Evolutionary conservation across 2,797 vertebrate species (phyloP), one percentile per base, ranked within the genome.

Genomic region (Enteromius treurensis): DNA sequence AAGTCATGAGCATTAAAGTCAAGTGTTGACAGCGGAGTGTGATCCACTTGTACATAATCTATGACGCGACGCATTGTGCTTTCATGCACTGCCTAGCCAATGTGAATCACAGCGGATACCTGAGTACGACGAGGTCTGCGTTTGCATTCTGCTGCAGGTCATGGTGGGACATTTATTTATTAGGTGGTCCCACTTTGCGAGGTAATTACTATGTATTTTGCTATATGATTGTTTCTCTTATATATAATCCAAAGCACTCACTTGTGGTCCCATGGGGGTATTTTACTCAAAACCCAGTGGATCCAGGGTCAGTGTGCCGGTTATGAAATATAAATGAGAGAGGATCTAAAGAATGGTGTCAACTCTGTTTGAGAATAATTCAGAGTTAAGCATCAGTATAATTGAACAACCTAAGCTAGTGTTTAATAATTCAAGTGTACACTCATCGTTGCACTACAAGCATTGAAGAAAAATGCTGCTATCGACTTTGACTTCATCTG

Each of bases 1-100:
- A 60, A 84, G 81, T 81, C 83, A 87, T 81, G 82, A 87, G 82
- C 82, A 23, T 21, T 1, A 2, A 73, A 51, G 64, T 77, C 19
- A 77, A 29, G 58, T 37, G 49, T 37, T 83, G 74, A 45, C 62
- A 77, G 74, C 49, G 47, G 26, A 58, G 49, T 77, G 19, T 23
- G n/a, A 58, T 64, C 37, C 26, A 15, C 68, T 58, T 73, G 68
- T 71, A 11, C 29, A n/a, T 42, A 14, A 71, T 76, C n/a, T 32
- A 58, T 69, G 47, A 45, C 21, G 7, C 70, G 65, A 47, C 40
- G 53, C 21, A 62, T 62, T 71, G 51, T 11, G 15, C 21, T 74
- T 29, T 49, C 47, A 73, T 73, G 45, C 70, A n/a, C 11, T 75
- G 29, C 11, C 49, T 49, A 45, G 58, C 26, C 40, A 29, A n/a